A percentile compares a stretch with the other conserved stretches of the same genome.
phyloP scores from a whole-genome alignment of 1,140 invertebrate genomes.

The Drosophila paulistorum region DNA sequence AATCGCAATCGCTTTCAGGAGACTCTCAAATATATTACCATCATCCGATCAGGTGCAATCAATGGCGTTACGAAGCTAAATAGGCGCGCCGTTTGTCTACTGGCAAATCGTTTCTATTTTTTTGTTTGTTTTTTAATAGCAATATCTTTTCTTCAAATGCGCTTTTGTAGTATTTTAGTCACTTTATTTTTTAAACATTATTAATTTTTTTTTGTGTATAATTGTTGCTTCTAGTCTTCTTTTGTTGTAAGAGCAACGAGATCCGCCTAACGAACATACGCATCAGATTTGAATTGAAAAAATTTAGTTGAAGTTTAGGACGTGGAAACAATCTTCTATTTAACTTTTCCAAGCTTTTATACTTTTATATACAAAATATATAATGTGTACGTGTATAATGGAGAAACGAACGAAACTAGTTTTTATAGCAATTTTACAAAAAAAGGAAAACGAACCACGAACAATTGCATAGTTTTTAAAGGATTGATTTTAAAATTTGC shows the following conservation, averaged over 20 bases:
- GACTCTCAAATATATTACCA: conserved; percentile 56
- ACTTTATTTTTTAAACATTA: conserved; percentile 81
- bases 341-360: conserved; percentile 78
- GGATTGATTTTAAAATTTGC: conserved; percentile 71
- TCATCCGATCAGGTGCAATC: conserved; percentile 44
- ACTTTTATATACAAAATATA: conserved; percentile 72
- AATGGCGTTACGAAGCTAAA: conserved; percentile 76
- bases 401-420: conserved; percentile 79
- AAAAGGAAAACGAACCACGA: conserved; percentile 53
- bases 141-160: conserved; percentile 71
- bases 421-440: conserved; percentile 80
- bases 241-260: conserved; percentile 83
- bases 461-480: conserved; percentile 76
- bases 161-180: conserved; percentile 81
- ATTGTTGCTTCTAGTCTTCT: conserved; percentile 83
- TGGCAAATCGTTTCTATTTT: conserved; percentile 52
- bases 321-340: conserved; percentile 62
- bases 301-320: conserved; percentile 37
- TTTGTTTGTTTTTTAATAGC: conserved; percentile 48
- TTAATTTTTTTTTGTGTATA: conserved; percentile 81
- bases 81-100: conserved; percentile 45
- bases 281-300: conserved; percentile 39
- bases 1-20: conserved; percentile 63
- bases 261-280: conserved; percentile 55
- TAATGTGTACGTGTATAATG: conserved; percentile 55